These are phyloP conservation scores for Falco columbarius DNA, from an alignment of 2,797 vertebrate species.

Conservation along the genomic window DNA sequence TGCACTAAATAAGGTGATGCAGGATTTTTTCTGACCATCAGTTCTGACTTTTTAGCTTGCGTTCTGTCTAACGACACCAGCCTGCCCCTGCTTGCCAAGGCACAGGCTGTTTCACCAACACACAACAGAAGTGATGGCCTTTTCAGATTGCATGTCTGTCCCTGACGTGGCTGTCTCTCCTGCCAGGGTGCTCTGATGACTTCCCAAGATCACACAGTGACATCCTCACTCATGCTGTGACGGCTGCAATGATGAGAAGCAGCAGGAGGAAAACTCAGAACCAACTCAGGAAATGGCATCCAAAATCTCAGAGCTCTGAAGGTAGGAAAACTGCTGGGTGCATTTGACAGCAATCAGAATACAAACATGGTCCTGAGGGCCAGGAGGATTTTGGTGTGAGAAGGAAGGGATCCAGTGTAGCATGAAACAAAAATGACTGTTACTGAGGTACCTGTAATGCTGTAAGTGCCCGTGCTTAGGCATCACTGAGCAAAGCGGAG, in stretches of 20 bases:
- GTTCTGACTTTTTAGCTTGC: not conserved
- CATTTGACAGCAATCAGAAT: not conserved
- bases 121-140: accelerated
- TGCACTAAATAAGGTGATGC: not conserved
- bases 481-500: not conserved
- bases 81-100: not conserved
- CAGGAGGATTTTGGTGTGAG: not conserved
- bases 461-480: not conserved
- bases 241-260: not conserved
- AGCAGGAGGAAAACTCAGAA: not conserved
- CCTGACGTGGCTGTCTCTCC: not conserved
- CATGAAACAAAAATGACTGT: not conserved
- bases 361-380: not conserved
- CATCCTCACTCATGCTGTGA: not conserved
- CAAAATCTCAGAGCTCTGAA: not conserved
- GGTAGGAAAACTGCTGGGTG: not conserved
- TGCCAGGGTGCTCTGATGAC: not conserved
- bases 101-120: not conserved
- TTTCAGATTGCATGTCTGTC: not conserved
- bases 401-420: not conserved
- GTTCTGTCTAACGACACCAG: not conserved
- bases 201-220: not conserved
- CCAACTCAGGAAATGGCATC: accelerated
- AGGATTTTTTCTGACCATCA: not conserved
- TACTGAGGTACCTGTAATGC: not conserved